Percentiles rank a stretch among this genome's conserved stretches.
These are phyloP conservation scores for Drosophila albomicans DNA, from an alignment of 1,140 invertebrate species.

Conservation along the genomic window DNA sequence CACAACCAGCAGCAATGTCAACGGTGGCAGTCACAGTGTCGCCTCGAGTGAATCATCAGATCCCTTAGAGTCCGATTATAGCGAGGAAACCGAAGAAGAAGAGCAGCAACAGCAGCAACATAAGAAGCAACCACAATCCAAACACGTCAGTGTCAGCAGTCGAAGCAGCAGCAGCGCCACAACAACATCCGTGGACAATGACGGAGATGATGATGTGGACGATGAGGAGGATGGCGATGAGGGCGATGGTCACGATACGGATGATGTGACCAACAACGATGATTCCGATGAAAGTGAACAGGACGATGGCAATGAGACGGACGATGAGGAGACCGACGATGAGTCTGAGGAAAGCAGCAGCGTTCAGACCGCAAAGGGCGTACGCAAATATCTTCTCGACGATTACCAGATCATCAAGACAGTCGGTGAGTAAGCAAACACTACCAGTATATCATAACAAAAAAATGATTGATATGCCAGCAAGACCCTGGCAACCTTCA, in stretches of 20 bases:
- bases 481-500: constrained; percentile 38
- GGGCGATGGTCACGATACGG: constrained; percentile 59
- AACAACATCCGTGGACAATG: constrained; percentile 54
- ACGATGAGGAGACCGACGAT: constrained; percentile 77
- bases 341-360: constrained; percentile 85
- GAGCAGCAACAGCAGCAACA: constrained; percentile 41
- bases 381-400: constrained; percentile 90
- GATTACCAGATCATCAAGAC: constrained; percentile 93
- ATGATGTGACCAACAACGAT: constrained; percentile 58
- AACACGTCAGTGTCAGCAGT: constrained; percentile 24
- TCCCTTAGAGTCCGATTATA: constrained; percentile 80
- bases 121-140: constrained; percentile 41
- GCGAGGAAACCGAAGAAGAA: constrained; percentile 69
- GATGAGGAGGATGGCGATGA: constrained; percentile 58
- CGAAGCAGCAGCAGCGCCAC: constrained; percentile 53
- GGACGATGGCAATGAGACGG: constrained; percentile 80
- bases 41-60: constrained; percentile 81
- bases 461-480: constrained; percentile 48
- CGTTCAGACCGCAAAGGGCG: constrained; percentile 87
- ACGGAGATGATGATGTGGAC: constrained; percentile 50
- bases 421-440: constrained; percentile 88
- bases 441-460: background rate
- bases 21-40: constrained; percentile 50
- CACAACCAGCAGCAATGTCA: constrained; percentile 11
- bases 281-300: constrained; percentile 75